Evolutionary conservation across 1,140 invertebrate species (phyloP), one percentile per base, ranked within the genome.

Genomic region (Antheraea mylitta): DNA sequence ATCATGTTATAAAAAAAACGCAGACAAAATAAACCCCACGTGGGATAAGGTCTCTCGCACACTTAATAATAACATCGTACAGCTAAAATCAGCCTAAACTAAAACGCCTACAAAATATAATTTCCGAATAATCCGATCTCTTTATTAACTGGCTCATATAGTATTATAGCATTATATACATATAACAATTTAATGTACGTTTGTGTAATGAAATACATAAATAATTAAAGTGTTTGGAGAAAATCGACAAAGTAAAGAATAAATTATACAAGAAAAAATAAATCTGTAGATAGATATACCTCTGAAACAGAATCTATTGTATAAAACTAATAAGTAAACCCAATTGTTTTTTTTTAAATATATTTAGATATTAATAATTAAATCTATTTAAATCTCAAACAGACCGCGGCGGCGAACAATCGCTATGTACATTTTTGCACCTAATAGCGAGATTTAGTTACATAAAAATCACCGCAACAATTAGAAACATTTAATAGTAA

Each of bases 151-250:
- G 80, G 70, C 72, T 68, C 42, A 58, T 74, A 66, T 71, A 68
- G 66, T 63, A 58, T 70, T 76, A 68, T 82, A 87, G 79, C 89
- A 89, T 89, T 91, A 91, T 91, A 91, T 91, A 89, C 89, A 91
- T 86, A 91, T 85, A 89, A 84, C 82, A 78, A 79, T 69, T 64
- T 62, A 62, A 59, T n/a, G 45, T 42, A 71, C 61, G 36, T 70
- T 65, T 65, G 42, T 67, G 60, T 69, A 64, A 61, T 53, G 37
- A 65, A 19, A 22, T 36, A 22, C 9, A n/a, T 30, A 61, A 19
- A 10, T 16, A 22, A 19, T 61, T 30, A 0, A 42, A 42, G 36
- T 22, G 18, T 16, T 16, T 16, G 45, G n/a, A 53, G 45, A 16
- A 53, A 53, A 13, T 53, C 45, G 11, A 53, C 16, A 13, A 13